These are phyloP conservation scores for Brevimyrus niger DNA, from an alignment of 2,113 vertebrate genomes.

Conservation along the genomic window DNA sequence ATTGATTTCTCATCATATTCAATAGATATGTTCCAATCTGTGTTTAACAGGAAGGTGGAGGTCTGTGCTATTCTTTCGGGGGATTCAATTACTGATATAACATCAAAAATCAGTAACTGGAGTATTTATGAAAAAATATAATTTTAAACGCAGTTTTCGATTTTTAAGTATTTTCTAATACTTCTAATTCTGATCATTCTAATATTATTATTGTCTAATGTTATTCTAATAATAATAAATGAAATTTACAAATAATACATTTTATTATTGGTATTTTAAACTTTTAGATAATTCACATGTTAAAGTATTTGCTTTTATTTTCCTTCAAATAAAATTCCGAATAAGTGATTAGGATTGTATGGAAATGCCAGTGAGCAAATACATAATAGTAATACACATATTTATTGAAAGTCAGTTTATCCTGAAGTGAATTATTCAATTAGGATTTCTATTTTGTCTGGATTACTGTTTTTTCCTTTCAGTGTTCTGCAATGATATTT, in stretches of 20 bases:
- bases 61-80: not conserved
- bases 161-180: not conserved
- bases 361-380: not conserved
- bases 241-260: no score
- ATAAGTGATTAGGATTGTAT: not conserved
- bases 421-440: not conserved
- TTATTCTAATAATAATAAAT: no score
- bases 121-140: not conserved
- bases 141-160: not conserved
- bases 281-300: not conserved
- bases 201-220: no score
- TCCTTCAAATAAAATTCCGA: not conserved
- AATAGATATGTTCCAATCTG: not conserved
- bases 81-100: not conserved
- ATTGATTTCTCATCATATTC: not conserved
- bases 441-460: not conserved
- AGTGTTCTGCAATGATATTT: not conserved
- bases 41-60: not conserved
- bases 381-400: not conserved
- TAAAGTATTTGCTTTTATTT: not conserved
- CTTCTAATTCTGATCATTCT: not conserved
- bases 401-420: not conserved
- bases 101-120: not conserved
- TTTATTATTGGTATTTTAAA: not conserved
- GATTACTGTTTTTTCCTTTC: not conserved